These are phyloP conservation scores for Poecilia velifera DNA, from an alignment of 2,797 vertebrate species.

Conservation along the genomic window DNA sequence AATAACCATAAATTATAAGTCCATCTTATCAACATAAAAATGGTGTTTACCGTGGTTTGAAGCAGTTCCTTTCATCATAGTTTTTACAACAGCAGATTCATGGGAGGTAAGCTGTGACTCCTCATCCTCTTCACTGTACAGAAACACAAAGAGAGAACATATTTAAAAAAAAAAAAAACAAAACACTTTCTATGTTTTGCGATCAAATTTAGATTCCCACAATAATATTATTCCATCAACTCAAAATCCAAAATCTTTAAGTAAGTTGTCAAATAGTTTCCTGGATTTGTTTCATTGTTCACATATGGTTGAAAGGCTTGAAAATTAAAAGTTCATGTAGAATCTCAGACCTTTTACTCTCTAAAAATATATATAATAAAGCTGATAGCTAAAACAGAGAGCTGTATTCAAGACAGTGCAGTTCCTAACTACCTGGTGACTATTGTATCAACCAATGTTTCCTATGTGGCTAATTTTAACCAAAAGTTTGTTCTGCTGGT, in stretches of 20 bases:
- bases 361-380: constrained; percentile 51
- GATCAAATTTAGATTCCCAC: constrained; percentile 16
- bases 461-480: constrained; percentile 33
- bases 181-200: background rate
- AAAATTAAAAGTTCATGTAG: constrained; percentile 9
- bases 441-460: constrained; percentile 12
- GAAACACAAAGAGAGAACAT: constrained; percentile 36
- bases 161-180: background rate
- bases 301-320: background rate
- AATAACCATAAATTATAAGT: constrained; percentile 5
- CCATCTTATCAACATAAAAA: constrained; percentile 2
- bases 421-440: constrained; percentile 29
- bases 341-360: constrained; percentile 58
- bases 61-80: constrained; percentile 70
- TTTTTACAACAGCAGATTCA: constrained; percentile 67
- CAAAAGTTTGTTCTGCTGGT: constrained; percentile 37
- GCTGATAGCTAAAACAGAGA: constrained; percentile 54
- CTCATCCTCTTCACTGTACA: constrained; percentile 78
- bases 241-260: background rate
- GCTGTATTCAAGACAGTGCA: constrained; percentile 39
- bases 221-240: background rate
- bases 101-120: constrained; percentile 65
- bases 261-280: background rate
- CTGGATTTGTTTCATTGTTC: background rate
- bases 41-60: constrained; percentile 71